Percentiles rank a stretch among this genome's conserved stretches.
phyloP scores from a whole-genome alignment of 2,113 vertebrate genomes.

The Halichoeres trimaculatus region DNA sequence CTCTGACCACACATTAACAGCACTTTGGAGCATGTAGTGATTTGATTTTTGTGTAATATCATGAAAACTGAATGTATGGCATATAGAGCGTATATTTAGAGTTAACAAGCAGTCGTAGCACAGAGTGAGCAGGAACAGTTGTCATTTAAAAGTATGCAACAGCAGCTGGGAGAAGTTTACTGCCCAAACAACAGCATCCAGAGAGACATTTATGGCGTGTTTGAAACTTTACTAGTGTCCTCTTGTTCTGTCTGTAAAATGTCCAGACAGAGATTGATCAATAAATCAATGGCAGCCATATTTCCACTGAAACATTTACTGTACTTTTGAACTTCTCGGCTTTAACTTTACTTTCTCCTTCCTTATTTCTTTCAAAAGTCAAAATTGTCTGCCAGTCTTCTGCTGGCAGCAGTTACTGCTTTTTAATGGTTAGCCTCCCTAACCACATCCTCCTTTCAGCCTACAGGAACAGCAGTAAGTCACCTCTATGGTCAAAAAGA shows the following conservation, averaged over 20 bases:
- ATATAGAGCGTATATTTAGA: neutral
- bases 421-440: neutral
- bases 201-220: constrained; percentile 7
- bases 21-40: constrained; percentile 11
- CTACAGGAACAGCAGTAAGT: neutral
- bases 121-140: neutral
- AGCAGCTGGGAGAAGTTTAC: constrained; percentile 18
- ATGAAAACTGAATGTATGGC: neutral
- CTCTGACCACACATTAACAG: constrained; percentile 22
- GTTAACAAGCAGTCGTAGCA: neutral
- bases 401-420: neutral
- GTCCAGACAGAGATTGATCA: constrained; percentile 15
- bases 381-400: neutral
- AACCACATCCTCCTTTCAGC: too few species aligned
- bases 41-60: neutral
- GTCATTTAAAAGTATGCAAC: neutral
- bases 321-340: neutral
- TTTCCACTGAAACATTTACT: neutral
- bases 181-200: neutral
- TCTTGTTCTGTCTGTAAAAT: neutral
- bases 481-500: too few species aligned
- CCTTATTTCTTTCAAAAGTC: neutral
- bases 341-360: neutral
- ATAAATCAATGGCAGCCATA: constrained; percentile 1
- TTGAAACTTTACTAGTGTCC: neutral